A percentile compares a stretch with the other conserved stretches of the same genome.
Evolutionary conservation across 2,888 invertebrate species (phyloP).

Genomic region (Dione vanillae): DNA sequence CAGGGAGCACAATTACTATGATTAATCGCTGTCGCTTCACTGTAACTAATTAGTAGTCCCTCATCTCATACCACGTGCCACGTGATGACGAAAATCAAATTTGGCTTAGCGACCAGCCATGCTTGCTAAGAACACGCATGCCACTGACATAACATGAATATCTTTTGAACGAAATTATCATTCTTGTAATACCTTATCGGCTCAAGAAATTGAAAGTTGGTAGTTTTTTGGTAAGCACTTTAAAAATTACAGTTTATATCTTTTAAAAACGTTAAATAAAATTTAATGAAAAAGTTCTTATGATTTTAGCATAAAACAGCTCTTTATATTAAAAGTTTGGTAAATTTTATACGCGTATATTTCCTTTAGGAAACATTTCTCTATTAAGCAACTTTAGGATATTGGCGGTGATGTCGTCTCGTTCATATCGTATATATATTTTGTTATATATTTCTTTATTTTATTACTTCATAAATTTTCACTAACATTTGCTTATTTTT

Average conservation of each 20-base stretch:
- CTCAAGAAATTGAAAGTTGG: background rate
- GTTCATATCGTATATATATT: constrained; percentile 3
- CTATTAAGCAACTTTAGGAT: constrained; percentile 21
- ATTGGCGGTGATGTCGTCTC: constrained; percentile 15
- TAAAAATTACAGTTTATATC: constrained; percentile 6
- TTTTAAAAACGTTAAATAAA: constrained; percentile 16
- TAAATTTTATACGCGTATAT: constrained; percentile 29
- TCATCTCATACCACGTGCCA: constrained; percentile 19
- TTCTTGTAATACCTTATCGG: constrained; percentile 6
- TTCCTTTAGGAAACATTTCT: constrained; percentile 30
- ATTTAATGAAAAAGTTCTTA: constrained; percentile 29
- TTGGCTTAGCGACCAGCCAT: constrained; percentile 17
- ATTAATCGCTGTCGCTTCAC: constrained; percentile 27
- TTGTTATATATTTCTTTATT: background rate
- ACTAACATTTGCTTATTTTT: too few relatives aligned
- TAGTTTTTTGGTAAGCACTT: constrained; percentile 1
- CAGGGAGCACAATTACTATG: constrained; percentile 17
- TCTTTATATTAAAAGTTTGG: constrained; percentile 14
- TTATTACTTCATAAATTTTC: background rate
- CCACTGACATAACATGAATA: constrained; percentile 15
- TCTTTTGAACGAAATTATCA: constrained; percentile 19
- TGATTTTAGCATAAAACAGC: constrained; percentile 28
- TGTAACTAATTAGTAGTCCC: constrained; percentile 23
- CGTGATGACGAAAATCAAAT: constrained; percentile 25
- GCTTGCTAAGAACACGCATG: constrained; percentile 21